Evolutionary conservation across 2,888 invertebrate genomes (phyloP).

Genomic region (Hyalella azteca): DNA sequence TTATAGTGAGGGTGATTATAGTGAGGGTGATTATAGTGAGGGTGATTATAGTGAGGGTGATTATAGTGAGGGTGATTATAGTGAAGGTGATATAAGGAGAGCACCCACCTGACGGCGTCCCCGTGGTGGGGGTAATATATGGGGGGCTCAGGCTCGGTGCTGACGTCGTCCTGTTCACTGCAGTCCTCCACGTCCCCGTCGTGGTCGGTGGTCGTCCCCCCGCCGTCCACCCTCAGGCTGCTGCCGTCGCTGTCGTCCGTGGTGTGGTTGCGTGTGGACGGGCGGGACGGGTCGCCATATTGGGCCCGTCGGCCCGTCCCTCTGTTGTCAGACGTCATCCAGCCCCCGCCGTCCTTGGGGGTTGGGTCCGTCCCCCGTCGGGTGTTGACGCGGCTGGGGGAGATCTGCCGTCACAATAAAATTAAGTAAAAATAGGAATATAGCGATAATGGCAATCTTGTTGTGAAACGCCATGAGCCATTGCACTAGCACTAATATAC

Average conservation of each 20-base stretch:
- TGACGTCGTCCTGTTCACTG: conserved; percentile 68
- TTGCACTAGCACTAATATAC: too few relatives aligned
- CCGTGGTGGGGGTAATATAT: conserved; percentile 77
- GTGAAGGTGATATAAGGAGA: too few relatives aligned
- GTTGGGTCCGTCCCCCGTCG: not conserved
- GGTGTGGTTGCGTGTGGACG: conserved; percentile 59
- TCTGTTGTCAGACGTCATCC: not conserved
- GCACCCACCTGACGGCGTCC: conserved; percentile 67
- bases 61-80: too few relatives aligned
- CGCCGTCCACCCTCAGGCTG: conserved; percentile 62
- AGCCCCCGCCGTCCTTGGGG: not conserved
- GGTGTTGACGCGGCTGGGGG: conserved; percentile 2
- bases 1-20: too few relatives aligned
- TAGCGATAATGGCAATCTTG: too few relatives aligned
- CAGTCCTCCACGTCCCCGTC: conserved; percentile 87
- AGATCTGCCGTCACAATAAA: not conserved
- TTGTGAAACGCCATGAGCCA: too few relatives aligned
- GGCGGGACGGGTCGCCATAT: conserved; percentile 71
- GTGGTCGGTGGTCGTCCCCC: conserved; percentile 71
- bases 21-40: too few relatives aligned
- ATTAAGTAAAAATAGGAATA: too few relatives aligned
- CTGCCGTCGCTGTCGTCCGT: conserved; percentile 76
- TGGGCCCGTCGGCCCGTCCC: conserved; percentile 60
- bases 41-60: too few relatives aligned
- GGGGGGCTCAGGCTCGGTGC: conserved; percentile 71